A percentile compares a stretch with the other conserved stretches of the same genome.
phyloP scores from a whole-genome alignment of 2,888 invertebrate genomes.

The Idaea biselata region DNA sequence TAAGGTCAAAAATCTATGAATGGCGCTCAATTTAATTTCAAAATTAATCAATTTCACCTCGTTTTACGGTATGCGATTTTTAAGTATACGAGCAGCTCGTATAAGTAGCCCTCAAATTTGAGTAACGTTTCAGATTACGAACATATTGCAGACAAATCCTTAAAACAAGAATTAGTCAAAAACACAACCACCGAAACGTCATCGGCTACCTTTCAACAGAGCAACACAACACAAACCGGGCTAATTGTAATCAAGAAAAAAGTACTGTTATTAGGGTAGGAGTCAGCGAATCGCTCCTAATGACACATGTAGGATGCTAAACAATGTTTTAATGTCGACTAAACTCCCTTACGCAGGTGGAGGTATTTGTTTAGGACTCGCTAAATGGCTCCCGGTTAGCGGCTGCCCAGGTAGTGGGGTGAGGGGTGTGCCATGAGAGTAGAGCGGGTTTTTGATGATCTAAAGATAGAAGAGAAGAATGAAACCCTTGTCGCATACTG shows the following conservation, averaged over 20 bases:
- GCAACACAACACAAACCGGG: constrained; percentile 20
- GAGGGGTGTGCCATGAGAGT: constrained; percentile 17
- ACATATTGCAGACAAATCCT: neutral
- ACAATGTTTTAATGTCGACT: constrained; percentile 72
- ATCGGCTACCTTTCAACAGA: constrained; percentile 2
- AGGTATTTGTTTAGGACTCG: constrained; percentile 77
- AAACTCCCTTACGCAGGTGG: constrained; percentile 70
- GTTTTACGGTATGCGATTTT: too few relatives aligned
- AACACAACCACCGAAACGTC: constrained; percentile 2
- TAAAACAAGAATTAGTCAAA: neutral
- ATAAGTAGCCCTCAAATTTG: too few relatives aligned
- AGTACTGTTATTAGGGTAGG: constrained; percentile 43
- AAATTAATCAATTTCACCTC: too few relatives aligned
- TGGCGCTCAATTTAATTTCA: too few relatives aligned
- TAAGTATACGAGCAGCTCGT: too few relatives aligned
- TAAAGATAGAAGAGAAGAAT: too few relatives aligned
- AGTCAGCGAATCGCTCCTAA: constrained; percentile 64
- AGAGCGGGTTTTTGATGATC: constrained; percentile 16
- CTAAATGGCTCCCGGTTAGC: constrained; percentile 75
- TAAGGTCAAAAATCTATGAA: too few relatives aligned
- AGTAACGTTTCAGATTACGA: neutral
- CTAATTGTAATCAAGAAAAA: constrained; percentile 55
- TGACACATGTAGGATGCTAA: constrained; percentile 69
- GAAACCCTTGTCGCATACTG: too few relatives aligned
- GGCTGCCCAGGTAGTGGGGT: constrained; percentile 45